phyloP scores from a whole-genome alignment of 2,113 vertebrate genomes.

The Anolis carolinensis region DNA sequence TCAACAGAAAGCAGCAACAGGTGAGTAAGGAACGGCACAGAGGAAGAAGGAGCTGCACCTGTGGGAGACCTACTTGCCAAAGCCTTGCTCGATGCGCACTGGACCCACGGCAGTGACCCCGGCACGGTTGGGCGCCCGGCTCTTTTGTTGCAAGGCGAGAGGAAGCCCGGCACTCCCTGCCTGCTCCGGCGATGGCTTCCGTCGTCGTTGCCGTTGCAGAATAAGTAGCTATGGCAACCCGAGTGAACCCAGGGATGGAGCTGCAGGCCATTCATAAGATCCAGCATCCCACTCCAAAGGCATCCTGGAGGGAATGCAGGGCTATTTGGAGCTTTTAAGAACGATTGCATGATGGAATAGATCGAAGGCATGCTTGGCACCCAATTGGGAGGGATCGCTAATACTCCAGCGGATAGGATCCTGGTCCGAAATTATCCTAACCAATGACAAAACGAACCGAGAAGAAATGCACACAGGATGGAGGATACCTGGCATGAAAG shows the following conservation, averaged over 20 bases:
- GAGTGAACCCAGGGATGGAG: not conserved
- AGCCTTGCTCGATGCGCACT: too few relatives aligned
- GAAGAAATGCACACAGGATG: too few relatives aligned
- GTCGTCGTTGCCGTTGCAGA: not conserved
- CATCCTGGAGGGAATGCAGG: too few relatives aligned
- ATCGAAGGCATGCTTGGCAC: too few relatives aligned
- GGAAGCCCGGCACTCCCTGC: not conserved
- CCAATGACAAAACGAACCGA: too few relatives aligned
- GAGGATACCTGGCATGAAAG: too few relatives aligned
- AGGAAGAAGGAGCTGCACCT: not conserved
- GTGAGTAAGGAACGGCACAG: not conserved
- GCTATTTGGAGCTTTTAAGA: too few relatives aligned
- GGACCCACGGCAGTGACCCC: not conserved
- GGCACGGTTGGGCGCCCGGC: not conserved
- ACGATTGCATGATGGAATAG: too few relatives aligned
- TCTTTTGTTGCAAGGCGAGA: not conserved
- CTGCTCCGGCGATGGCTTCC: not conserved
- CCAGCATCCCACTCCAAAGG: too few relatives aligned
- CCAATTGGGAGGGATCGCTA: too few relatives aligned
- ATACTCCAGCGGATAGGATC: too few relatives aligned
- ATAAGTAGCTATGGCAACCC: conserved; percentile 23
- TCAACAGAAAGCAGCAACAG: not conserved
- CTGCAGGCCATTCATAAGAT: not conserved
- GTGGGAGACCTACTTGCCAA: not conserved
- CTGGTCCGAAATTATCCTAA: too few relatives aligned